Evolutionary conservation across 2,888 invertebrate genomes (phyloP), one percentile per base, ranked within the genome.

Genomic region (Pammene aurita): DNA sequence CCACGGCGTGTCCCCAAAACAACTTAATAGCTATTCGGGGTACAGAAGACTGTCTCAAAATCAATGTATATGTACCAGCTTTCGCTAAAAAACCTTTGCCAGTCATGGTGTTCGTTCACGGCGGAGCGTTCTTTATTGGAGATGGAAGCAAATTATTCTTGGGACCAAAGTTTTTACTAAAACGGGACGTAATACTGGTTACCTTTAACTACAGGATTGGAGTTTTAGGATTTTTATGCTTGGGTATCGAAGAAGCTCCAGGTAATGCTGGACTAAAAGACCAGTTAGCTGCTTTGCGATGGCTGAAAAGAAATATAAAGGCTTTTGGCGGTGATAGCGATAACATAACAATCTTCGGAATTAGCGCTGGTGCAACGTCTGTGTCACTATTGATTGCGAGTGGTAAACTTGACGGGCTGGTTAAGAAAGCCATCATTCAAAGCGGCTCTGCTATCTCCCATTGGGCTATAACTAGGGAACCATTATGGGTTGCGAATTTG

Each of bases 241-340:
- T 92, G 0, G 83, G 87, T 9, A 87, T 85, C 0, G 77, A 84
- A 73, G 90, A 92, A 0, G 78, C 89, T 0, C 89, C 92, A 0
- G 92, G 92, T 0, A 92, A 93, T 44, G 91, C 89, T n/a, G 92
- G 88, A 1, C 85, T 92, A 84, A 93, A 92, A 75, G 92, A 92
- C 70, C 92, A 92, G 80, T 88, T 90, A 0, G 82, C 84, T 7
- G 92, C 90, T 0, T 76, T 92, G 0, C 81, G 76, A 67, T 92
- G 92, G 92, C 83, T 90, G 0, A 82, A 86, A 52, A 81, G 78
- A 9, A 92, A 92, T 67, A 90, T 92, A n/a, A 72, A 65, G 0
- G 74, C 76, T 18, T 92, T 92, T 67, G 90, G 92, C 0, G 92
- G 92, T n/a, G 86, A 92, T 75, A 79, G 84, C 1, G 74, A 83